Evolutionary conservation across 2,797 vertebrate genomes (phyloP).

Genomic region (Rhincodon typus): DNA sequence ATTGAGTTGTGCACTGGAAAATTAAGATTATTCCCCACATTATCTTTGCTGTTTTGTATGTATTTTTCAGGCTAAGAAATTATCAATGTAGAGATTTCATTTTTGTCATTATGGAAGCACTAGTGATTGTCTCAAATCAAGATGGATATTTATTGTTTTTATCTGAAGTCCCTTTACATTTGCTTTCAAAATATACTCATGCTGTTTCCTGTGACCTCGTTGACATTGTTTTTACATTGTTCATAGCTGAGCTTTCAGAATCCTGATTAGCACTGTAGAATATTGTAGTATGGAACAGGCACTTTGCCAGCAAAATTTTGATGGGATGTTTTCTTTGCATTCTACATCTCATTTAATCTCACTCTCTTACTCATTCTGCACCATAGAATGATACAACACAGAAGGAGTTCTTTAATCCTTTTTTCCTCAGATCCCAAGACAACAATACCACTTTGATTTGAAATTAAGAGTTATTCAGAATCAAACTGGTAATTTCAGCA

Average conservation of each 20-base stretch:
- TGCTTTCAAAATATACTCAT: neutral
- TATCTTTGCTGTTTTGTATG: neutral
- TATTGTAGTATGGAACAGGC: neutral
- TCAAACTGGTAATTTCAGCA: neutral
- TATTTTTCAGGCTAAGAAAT: neutral
- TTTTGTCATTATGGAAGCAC: neutral
- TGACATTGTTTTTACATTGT: conserved; percentile 2
- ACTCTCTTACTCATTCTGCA: neutral
- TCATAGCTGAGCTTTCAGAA: neutral
- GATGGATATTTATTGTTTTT: neutral
- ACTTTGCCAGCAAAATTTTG: neutral
- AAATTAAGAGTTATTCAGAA: neutral
- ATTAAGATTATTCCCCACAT: neutral
- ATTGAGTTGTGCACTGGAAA: neutral
- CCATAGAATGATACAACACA: neutral
- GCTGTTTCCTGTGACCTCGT: neutral
- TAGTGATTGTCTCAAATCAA: neutral
- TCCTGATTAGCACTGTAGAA: neutral
- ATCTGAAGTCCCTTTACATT: neutral
- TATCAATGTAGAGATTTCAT: neutral
- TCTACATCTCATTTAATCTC: neutral
- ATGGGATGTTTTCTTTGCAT: neutral
- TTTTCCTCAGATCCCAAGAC: neutral
- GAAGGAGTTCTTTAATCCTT: neutral
- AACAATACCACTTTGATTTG: neutral